Evolutionary conservation across 2,113 vertebrate species (phyloP).

Genomic region (Pseudopodoces humilis): DNA sequence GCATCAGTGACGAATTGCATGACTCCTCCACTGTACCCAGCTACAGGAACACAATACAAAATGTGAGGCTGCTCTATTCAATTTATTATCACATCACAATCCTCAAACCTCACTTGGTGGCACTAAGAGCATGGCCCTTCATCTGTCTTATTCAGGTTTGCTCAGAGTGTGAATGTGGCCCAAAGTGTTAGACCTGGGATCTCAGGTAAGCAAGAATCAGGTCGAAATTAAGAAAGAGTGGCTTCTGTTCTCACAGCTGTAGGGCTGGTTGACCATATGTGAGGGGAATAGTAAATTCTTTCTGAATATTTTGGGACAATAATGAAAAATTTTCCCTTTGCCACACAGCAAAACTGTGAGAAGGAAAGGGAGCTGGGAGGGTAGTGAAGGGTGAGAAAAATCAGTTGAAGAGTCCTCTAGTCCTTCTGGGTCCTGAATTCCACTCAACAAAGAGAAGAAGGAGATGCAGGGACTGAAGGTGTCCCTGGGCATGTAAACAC

Average conservation of each 20-base stretch:
- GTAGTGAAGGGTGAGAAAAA: not conserved
- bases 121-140: not conserved
- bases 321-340: not conserved
- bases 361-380: not conserved
- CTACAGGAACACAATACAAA: accelerated
- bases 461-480: not conserved
- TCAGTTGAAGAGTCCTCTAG: not conserved
- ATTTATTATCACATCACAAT: not conserved
- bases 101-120: not conserved
- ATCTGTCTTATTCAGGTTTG: not conserved
- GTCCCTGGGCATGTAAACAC: not conserved
- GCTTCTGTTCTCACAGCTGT: not conserved
- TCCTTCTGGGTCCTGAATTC: not conserved
- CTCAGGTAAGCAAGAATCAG: not conserved
- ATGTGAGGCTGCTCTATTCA: not conserved
- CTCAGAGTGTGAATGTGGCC: not conserved
- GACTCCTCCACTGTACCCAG: not conserved
- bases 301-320: not conserved
- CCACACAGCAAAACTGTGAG: not conserved
- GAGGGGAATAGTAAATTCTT: not conserved
- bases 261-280: not conserved
- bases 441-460: not conserved
- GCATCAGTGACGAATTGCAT: not conserved
- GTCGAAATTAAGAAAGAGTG: not conserved
- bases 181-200: not conserved